Base-by-base conservation (phyloP, 2,797 vertebrate genomes). In the Poeciliopsis infans region DNA sequence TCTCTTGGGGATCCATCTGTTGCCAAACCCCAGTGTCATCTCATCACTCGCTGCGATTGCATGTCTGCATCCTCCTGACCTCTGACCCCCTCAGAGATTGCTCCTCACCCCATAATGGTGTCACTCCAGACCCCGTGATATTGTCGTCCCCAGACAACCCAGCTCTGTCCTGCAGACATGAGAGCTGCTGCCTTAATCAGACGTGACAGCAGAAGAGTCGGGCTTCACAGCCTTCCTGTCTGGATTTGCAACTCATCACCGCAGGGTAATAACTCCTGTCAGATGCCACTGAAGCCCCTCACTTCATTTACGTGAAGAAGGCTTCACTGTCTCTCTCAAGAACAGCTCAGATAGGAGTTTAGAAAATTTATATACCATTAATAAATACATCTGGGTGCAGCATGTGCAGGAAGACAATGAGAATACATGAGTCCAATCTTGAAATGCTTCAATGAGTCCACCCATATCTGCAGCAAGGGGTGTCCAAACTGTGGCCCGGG, bases 141-240 rank as follows among this genome's bases (percentile, higher is more conserved):
- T 77, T 79, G 68, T 71, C 49, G 75, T 82, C 49, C 41, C 41
- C 49, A 45, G 31, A 47, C 70, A 28, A 31, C 3, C 36, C 5
- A 16, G 11, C 55, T 12, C 71, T 68, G 18, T 1, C n/a, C 73
- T 66, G 16, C 46, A 72, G 70, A 72, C 45, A 47, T 31, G 78
- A 83, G 43, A 61, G 66, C 59, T 57, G 85, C 82, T 79, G 55
- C 45, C 88, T 79, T 91, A 89, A 92, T 89, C 85, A 83, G 77
- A 82, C 78, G 43, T 90, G 89, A 90, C 89, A 85, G 83, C 81
- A 76, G 84, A 79, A 36, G 83, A 70, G 85, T 53, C 85, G 70
- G 83, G 78, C 80, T 49, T 86, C 91, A 82, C 78, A 81, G 15
- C 46, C 46, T 47, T 20, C 20, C 70, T 49, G 70, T 33, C 90